Base-by-base conservation (phyloP, 2,888 invertebrate species). In the Eupithecia exiguata region DNA sequence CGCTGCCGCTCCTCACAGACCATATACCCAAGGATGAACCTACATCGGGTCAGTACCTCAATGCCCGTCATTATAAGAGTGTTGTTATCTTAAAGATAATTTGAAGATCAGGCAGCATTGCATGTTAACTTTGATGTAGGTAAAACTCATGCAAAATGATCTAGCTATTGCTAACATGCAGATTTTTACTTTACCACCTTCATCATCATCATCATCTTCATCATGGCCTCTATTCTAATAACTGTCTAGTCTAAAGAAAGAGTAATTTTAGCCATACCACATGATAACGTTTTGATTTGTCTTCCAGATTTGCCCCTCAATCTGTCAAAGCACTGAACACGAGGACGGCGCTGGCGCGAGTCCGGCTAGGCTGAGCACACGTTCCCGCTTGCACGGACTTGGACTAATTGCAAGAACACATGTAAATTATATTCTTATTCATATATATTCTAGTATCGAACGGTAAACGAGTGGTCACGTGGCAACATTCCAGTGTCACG, bases 251-350 rank as follows among this genome's bases (percentile, higher is more conserved):
- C 10, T 4, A 49, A 21, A 21, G n/a, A n/a, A 61, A 65, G 12
- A 1, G 10, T 65, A 12, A 38, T 40, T 16, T 30, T 4, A 5
- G 10, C 1, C 4, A 16, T 61, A 61, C 1, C 4, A 16, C 30
- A 61, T 30, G 30, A 61, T 61, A 61, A 61, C 16, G 16, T 46
- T 46, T 5, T 70, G 62, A 72, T 70, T 36, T n/a, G 40, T 21
- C 43, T 96, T 96, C 75, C 96, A 98, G 98, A 98, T 97, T 96
- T 97, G 96, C 98, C 98, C 91, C 95, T 98, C 91, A 98, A 98
- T 95, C 95, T 98, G 95, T 98, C 97, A 88, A 98, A 98, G 95
- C 97, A 97, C 95, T 96, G 91, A 92, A 83, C 80, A 78, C 74
- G 80, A 21, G 53, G 10, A 77, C 74, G 84, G 85, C 84, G 85